Base-by-base conservation (phyloP, 2,888 invertebrate genomes). In the Tanytarsus gracilentus region DNA sequence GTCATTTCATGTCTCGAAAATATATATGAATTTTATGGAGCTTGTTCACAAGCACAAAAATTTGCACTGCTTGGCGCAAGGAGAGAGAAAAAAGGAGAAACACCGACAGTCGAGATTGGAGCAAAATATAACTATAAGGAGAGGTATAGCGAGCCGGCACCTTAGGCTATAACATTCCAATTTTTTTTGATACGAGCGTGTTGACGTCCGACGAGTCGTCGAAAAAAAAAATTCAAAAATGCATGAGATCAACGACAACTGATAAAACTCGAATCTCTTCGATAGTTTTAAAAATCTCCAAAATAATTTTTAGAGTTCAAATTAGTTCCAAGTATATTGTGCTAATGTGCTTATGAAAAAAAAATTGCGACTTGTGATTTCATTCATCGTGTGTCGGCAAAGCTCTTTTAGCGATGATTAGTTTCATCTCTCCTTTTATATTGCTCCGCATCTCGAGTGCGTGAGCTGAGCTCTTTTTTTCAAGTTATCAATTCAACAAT, bases 161-260 rank as follows among this genome's bases (percentile, higher is more conserved):
- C 30, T 49, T 6, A 27, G 49, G 49, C 49, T 49, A n/a, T n/a
- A 49, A 49, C 49, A 49, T 49, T 49, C 49, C n/a, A n/a, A n/a
- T n/a, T 49, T 30, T 49, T 25, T 26, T 26, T 25, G 26, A 23
- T 14, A 44, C 39, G 39, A 6, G 11, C 5, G 4, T 16, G 14
- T n/a, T 39, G 4, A 5, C 39, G 14, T 44, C 49, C 25, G 26
- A 49, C 26, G 49, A 18, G 49, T n/a, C n/a, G n/a, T n/a, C n/a
- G n/a, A n/a, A n/a, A n/a, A n/a, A n/a, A n/a, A n/a, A n/a, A n/a
- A n/a, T n/a, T n/a, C n/a, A n/a, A n/a, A n/a, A n/a, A n/a, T n/a
- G n/a, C n/a, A n/a, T n/a, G n/a, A n/a, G n/a, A n/a, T n/a, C n/a
- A n/a, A n/a, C n/a, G n/a, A n/a, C n/a, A n/a, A n/a, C n/a, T n/a